These are phyloP conservation scores for Teleogryllus occipitalis DNA, from an alignment of 1,140 invertebrate genomes.

Conservation along the genomic window DNA sequence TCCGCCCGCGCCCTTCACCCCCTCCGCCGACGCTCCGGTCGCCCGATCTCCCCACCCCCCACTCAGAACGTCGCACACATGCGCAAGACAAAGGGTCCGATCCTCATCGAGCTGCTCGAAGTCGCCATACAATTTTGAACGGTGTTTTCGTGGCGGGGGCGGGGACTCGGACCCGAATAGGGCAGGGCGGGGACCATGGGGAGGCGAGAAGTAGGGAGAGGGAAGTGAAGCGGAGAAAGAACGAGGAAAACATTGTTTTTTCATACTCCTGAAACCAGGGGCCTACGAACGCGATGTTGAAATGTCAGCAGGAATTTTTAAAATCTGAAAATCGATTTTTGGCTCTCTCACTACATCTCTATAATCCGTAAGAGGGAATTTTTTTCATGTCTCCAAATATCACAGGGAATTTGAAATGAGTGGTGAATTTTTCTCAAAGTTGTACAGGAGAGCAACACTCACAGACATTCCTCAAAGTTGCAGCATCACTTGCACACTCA, in stretches of 20 bases:
- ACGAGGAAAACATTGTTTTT: neutral
- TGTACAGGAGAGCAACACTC: too few relatives aligned
- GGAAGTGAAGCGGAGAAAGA: neutral
- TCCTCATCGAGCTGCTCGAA: neutral
- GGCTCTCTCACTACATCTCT: too few relatives aligned
- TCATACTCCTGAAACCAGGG: neutral
- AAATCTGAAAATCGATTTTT: neutral
- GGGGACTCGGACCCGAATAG: too few relatives aligned
- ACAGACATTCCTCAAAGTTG: too few relatives aligned
- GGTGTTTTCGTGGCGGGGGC: neutral
- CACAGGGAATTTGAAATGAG: too few relatives aligned
- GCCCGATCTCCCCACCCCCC: neutral
- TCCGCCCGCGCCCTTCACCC: neutral
- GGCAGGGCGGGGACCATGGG: too few relatives aligned
- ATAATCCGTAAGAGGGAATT: too few relatives aligned
- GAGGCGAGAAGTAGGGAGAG: neutral
- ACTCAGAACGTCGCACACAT: neutral
- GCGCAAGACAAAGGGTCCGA: neutral
- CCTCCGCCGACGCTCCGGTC: too few relatives aligned
- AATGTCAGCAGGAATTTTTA: slow-evolving; percentile 1
- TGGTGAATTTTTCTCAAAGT: too few relatives aligned
- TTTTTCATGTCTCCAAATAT: too few relatives aligned
- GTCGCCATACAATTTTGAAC: slow-evolving; percentile 1
- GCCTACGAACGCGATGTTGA: neutral
- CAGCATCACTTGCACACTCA: too few relatives aligned